Evolutionary conservation across 2,888 invertebrate species (phyloP).

Genomic region (Ormyrus labotus): DNA sequence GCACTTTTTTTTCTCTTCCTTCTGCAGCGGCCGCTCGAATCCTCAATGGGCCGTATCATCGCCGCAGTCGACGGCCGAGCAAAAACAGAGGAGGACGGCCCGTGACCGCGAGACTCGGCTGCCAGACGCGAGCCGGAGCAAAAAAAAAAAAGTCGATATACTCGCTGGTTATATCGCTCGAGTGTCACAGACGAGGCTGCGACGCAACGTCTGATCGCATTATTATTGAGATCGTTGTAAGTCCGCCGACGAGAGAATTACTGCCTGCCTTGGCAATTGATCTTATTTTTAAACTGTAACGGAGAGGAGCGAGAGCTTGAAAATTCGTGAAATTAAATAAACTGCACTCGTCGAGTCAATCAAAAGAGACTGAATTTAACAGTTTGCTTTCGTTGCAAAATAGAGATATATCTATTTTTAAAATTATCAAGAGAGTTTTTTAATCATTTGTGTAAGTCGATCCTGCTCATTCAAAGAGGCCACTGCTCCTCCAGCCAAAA

Average conservation of each 20-base stretch:
- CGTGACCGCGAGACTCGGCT: conserved; percentile 54
- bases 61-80: conserved; percentile 47
- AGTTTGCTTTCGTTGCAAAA: too few species aligned
- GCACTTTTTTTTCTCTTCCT: neutral
- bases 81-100: conserved; percentile 59
- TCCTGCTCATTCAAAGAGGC: too few species aligned
- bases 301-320: too few species aligned
- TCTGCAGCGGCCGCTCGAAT: neutral
- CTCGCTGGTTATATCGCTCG: neutral
- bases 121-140: conserved; percentile 48
- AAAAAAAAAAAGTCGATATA: neutral
- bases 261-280: neutral
- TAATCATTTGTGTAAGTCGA: too few species aligned
- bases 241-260: conserved; percentile 1
- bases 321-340: too few species aligned
- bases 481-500: too few species aligned
- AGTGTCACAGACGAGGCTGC: conserved; percentile 27
- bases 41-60: conserved; percentile 53
- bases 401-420: too few species aligned
- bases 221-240: conserved; percentile 11
- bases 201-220: neutral
- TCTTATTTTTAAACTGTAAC: neutral
- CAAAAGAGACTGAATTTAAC: too few species aligned
- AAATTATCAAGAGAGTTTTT: too few species aligned
- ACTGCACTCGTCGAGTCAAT: too few species aligned